phyloP scores from a whole-genome alignment of 2,888 invertebrate species.

The Agrotis segetum region DNA sequence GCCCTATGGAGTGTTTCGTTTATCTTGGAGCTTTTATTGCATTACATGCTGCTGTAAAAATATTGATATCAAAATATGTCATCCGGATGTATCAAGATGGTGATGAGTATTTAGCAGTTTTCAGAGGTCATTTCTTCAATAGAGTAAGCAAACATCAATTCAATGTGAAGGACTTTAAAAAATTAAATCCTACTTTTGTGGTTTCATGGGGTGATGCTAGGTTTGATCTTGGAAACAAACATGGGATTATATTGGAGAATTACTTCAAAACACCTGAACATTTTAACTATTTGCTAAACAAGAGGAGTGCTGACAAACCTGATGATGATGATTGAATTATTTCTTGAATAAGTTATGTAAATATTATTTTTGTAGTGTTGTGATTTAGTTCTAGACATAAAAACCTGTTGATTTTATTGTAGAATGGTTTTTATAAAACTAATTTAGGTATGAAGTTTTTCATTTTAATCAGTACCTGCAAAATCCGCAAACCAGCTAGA shows the following conservation, averaged over 20 bases:
- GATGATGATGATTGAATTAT: slow-evolving; percentile 44
- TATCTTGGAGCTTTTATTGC: slow-evolving; percentile 81
- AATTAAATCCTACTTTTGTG: slow-evolving; percentile 77
- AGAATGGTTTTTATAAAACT: slow-evolving; percentile 11
- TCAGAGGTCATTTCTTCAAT: slow-evolving; percentile 80
- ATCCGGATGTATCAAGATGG: slow-evolving; percentile 83
- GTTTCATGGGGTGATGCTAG: slow-evolving; percentile 85
- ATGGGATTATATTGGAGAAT: slow-evolving; percentile 82
- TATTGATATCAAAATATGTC: slow-evolving; percentile 83
- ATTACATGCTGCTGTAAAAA: slow-evolving; percentile 80
- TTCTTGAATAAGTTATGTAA: slow-evolving; percentile 2
- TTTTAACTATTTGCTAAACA: slow-evolving; percentile 80
- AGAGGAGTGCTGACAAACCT: slow-evolving; percentile 68
- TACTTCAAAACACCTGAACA: slow-evolving; percentile 87
- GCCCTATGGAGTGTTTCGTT: slow-evolving; percentile 78
- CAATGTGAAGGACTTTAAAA: slow-evolving; percentile 81
- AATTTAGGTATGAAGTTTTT: neutral
- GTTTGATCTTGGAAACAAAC: slow-evolving; percentile 81
- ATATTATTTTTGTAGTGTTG: slow-evolving; percentile 18
- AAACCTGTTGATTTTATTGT: slow-evolving; percentile 23
- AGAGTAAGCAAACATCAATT: slow-evolving; percentile 80
- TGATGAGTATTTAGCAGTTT: slow-evolving; percentile 85
- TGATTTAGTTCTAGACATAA: slow-evolving; percentile 6
- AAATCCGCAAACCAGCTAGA: neutral
- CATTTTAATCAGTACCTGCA: neutral